Evolutionary conservation across 2,113 vertebrate genomes (phyloP).

Genomic region (Nansenia antarctica): DNA sequence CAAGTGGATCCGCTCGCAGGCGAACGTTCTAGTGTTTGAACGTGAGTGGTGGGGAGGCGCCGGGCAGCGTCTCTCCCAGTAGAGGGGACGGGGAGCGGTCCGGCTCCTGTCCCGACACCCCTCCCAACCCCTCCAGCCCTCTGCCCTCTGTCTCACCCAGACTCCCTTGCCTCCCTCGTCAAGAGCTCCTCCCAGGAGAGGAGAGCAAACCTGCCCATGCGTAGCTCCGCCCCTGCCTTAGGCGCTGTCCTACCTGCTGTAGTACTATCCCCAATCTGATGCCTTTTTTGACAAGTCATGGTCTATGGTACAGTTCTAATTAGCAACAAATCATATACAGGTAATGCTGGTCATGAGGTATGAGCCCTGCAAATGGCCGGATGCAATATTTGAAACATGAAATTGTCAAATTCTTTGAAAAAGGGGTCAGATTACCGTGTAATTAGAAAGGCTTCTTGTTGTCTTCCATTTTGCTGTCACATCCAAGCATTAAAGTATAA

Average conservation of each 20-base stretch:
- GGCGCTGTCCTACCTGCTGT: conserved; percentile 15
- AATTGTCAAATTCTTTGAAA: conserved; percentile 12
- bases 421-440: conserved; percentile 44
- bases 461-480: conserved; percentile 1
- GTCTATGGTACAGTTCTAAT: neutral
- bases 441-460: conserved; percentile 21
- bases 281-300: conserved; percentile 46
- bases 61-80: conserved; percentile 40
- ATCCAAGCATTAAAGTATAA: neutral
- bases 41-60: conserved; percentile 80
- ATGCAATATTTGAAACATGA: neutral
- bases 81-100: conserved; percentile 47
- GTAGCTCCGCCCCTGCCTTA: conserved; percentile 21
- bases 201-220: conserved; percentile 21
- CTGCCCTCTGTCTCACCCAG: conserved; percentile 40
- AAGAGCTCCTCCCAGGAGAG: conserved; percentile 40
- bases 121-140: conserved; percentile 53
- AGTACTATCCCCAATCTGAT: conserved; percentile 41
- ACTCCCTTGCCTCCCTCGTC: conserved; percentile 37
- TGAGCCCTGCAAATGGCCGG: conserved; percentile 30
- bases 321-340: neutral
- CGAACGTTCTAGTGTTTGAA: conserved; percentile 91
- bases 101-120: conserved; percentile 65
- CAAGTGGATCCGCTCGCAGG: conserved; percentile 97
- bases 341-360: conserved; percentile 62